Evolutionary conservation across 2,113 vertebrate genomes (phyloP).

Genomic region (Lagopus muta): DNA sequence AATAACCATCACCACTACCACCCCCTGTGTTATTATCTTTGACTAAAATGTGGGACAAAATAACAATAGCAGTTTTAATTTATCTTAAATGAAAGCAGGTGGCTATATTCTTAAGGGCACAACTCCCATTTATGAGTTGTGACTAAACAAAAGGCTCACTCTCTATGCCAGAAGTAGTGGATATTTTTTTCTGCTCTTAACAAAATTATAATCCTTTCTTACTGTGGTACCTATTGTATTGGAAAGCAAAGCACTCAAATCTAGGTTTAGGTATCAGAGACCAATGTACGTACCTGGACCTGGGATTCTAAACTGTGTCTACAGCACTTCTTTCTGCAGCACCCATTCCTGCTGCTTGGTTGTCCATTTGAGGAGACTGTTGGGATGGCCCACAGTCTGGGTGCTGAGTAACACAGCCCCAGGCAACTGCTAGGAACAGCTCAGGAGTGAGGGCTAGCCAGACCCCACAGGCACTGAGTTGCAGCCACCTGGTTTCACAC

Average conservation of each 20-base stretch:
- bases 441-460: not conserved
- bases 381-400: not conserved
- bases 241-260: not conserved
- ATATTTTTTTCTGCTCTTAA: not conserved
- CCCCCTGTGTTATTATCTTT: not conserved
- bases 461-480: not conserved
- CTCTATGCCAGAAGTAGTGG: not conserved
- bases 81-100: not conserved
- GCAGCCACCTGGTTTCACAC: not conserved
- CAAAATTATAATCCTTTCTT: not conserved
- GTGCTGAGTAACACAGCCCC: not conserved
- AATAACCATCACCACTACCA: not conserved
- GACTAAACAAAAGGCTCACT: conserved; percentile 7
- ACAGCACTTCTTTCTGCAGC: not conserved
- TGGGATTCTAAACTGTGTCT: not conserved
- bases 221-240: not conserved
- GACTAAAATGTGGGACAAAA: not conserved
- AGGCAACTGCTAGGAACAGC: not conserved
- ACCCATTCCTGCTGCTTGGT: not conserved
- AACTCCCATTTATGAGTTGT: not conserved
- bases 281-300: not conserved
- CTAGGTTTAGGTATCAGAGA: not conserved
- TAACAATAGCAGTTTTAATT: not conserved
- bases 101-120: not conserved
- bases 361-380: not conserved